Conservation (phyloP, 2,888 invertebrate genomes). For the Phyllotreta striolata region DNA sequence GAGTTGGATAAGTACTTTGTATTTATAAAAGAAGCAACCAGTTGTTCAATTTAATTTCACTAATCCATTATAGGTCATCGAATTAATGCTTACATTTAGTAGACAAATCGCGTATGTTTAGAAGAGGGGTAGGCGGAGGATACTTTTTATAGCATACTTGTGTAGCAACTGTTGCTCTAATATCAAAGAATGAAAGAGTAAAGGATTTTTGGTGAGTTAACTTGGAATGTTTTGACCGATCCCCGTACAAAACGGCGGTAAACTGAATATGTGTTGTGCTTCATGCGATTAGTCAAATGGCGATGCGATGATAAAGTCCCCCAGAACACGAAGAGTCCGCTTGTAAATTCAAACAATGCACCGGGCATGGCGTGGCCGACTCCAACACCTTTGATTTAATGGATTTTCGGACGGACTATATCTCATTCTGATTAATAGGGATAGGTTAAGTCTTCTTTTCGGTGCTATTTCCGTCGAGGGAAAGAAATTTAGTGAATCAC, state of each 20-base stretch:
- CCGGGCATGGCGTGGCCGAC: conserved; percentile 27
- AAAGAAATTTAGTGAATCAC: conserved; percentile 23
- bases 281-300: conserved; percentile 45
- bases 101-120: no score
- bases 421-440: conserved; percentile 44
- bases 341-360: conserved; percentile 41
- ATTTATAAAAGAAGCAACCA: not conserved
- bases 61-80: no score
- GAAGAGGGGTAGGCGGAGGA: no score
- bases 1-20: conserved; percentile 21
- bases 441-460: conserved; percentile 32
- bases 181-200: no score
- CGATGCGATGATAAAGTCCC: conserved; percentile 49
- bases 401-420: conserved; percentile 37
- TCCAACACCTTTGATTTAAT: conserved; percentile 44
- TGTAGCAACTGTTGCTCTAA: no score
- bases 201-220: not conserved
- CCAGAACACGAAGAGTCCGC: conserved; percentile 41
- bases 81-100: no score
- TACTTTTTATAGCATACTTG: no score
- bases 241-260: conserved; percentile 36
- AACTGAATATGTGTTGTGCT: conserved; percentile 50
- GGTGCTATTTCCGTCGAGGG: conserved; percentile 24
- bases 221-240: not conserved
- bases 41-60: no score